These are phyloP conservation scores for Clarias gariepinus DNA, from an alignment of 2,113 vertebrate genomes.

Conservation along the genomic window DNA sequence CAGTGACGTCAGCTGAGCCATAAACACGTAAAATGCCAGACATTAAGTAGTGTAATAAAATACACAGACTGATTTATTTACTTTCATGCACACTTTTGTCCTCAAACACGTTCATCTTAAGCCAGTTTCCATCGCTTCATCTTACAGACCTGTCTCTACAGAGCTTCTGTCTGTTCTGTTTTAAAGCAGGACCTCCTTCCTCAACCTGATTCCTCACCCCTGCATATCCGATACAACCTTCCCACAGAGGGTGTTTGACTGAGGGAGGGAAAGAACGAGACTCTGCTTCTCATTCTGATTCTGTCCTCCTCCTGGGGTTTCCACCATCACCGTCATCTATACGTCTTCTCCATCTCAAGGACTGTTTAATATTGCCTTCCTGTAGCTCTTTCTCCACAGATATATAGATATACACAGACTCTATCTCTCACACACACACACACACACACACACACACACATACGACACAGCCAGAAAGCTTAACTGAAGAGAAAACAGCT, in stretches of 20 bases:
- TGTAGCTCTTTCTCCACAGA: neutral
- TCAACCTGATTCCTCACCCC: neutral
- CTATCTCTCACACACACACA: too few relatives aligned
- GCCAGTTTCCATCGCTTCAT: neutral
- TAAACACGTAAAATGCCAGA: neutral
- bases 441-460: too few relatives aligned
- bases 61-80: neutral
- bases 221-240: neutral
- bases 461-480: neutral
- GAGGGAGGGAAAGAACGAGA: neutral
- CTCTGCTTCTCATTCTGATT: conserved; percentile 56
- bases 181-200: neutral
- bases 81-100: too few relatives aligned
- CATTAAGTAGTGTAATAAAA: neutral
- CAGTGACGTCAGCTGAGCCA: neutral
- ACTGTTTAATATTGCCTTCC: neutral
- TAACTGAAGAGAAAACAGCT: neutral
- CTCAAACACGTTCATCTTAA: neutral
- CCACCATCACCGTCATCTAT: neutral
- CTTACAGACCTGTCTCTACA: neutral
- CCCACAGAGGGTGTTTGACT: conserved; percentile 33
- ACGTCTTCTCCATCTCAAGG: neutral
- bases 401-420: too few relatives aligned
- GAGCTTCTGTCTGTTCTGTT: conserved; percentile 37
- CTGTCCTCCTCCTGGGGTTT: neutral